Evolutionary conservation across 2,113 vertebrate species (phyloP), one percentile per base, ranked within the genome.

Genomic region (Siphamia tubifer): DNA sequence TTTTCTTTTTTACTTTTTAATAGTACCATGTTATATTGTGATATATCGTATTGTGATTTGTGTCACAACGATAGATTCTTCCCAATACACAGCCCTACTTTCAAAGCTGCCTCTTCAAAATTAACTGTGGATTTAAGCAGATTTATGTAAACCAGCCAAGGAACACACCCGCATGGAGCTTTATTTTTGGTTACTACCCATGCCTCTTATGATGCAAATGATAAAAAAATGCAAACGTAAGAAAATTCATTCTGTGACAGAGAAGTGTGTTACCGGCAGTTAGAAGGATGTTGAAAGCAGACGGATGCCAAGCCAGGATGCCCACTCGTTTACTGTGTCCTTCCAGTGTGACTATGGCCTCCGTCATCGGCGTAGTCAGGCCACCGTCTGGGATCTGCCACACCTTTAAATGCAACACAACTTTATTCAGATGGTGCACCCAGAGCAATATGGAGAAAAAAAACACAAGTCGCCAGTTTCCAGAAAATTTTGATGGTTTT

Each of bases 381-480:
- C 96, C 96, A 0, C 89, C 91, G 31, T 98, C 96, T 0, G 96
- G 96, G 85, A 97, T 95, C 89, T 97, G 95, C 96, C 96, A 98
- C 13, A 98, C 92, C 96, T 97, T 70, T 2, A n/a, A 42, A 47
- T 17, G 49, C 32, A 1, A 39, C 27, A 56, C 3, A 13, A 23
- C n/a, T 27, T 39, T 30, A n/a, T 34, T 56, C 13, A 61, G 8
- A 17, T 2, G 11, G 4, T 11, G 13, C 24, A 67, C 24, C 30
- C 24, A 48, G 30, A 48, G 27, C 15, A 16, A 13, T 16, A 17
- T 15, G 10, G 9, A n/a, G n/a, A n/a, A n/a, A n/a, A 12, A 32
- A 12, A 19, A 5, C 12, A 1, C 15, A 2, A 34, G 10, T 11
- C 8, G 5, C 15, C 24, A 48, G n/a, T n/a, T n/a, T n/a, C n/a